Evolutionary conservation across 1,140 invertebrate species (phyloP).

Genomic region (Drosophila funebris): DNA sequence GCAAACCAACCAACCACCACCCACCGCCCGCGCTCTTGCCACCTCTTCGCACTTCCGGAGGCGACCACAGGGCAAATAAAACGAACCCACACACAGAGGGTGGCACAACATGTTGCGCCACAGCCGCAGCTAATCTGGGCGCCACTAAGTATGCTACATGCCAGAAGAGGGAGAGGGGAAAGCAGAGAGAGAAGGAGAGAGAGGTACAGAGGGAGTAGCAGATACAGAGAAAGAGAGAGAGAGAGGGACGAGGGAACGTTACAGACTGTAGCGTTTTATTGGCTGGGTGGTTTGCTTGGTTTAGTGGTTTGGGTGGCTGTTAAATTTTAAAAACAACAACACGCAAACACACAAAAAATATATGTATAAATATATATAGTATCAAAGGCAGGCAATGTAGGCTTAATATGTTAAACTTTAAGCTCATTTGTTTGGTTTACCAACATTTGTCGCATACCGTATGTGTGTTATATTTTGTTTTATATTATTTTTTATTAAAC

Average conservation of each 20-base stretch:
- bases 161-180: background rate
- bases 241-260: background rate
- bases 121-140: constrained; percentile 33
- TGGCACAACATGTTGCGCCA: constrained; percentile 27
- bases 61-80: constrained; percentile 38
- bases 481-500: constrained; percentile 1
- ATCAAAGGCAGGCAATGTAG: background rate
- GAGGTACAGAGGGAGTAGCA: background rate
- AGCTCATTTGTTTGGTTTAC: constrained; percentile 20
- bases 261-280: constrained; percentile 8
- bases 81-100: background rate
- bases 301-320: background rate
- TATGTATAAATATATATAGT: no score
- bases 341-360: background rate
- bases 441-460: background rate
- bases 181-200: background rate
- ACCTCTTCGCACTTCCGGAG: constrained; percentile 1
- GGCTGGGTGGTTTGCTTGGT: background rate
- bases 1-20: background rate
- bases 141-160: constrained; percentile 37
- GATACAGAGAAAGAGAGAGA: no score
- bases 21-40: background rate
- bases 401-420: constrained; percentile 18
- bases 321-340: constrained; percentile 13
- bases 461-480: background rate